Base-by-base conservation (phyloP, 2,797 vertebrate genomes). In the Columba guinea region DNA sequence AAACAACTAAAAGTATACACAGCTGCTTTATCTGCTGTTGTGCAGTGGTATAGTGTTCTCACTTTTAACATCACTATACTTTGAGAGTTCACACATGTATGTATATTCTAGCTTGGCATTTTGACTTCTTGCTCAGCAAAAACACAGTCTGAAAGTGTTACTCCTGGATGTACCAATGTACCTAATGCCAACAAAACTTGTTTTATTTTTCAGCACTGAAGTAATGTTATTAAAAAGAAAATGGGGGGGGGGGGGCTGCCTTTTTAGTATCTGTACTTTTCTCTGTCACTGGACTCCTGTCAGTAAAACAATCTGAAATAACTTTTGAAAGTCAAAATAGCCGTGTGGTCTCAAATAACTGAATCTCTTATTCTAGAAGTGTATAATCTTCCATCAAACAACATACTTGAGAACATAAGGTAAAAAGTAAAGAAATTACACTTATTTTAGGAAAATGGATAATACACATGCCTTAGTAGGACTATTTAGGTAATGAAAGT, bases 231-330 rank as follows among this genome's bases (percentile, higher is more conserved):
- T 49, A 18, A 65, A 79, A 83, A 55, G 10, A 55, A 39, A 37
- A 14, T 19, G 18, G 3, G 34, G 34, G 34, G 34, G 34, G 34
- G 34, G 8, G 5, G 4, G 1, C 8, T 67, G 9, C 10, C 17
- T 5, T 49, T 85, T 74, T 35, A 37, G 5, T 41, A 34, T 34
- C 11, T 59, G 11, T 11, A 56, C 15, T 81, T 65, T 80, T 55
- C 17, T 41, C 9, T 21, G 1, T 32, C 0, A 0, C 6, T 26
- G 28, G 10, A 18, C 0, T 3, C 4, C 20, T 75, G 27, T 30
- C 28, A 65, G 22, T 59, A 65, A 10, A 44, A 46, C 4, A 58
- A 13, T 23, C 30, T 24, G 8, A 79, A 70, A 35, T 75, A 70
- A 67, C 5, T 73, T 67, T 44, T 39, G 68, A 56, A 87, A n/a